Evolutionary conservation across 2,797 vertebrate genomes (phyloP), one percentile per base, ranked within the genome.

Genomic region (Philypnodon macrostomus): DNA sequence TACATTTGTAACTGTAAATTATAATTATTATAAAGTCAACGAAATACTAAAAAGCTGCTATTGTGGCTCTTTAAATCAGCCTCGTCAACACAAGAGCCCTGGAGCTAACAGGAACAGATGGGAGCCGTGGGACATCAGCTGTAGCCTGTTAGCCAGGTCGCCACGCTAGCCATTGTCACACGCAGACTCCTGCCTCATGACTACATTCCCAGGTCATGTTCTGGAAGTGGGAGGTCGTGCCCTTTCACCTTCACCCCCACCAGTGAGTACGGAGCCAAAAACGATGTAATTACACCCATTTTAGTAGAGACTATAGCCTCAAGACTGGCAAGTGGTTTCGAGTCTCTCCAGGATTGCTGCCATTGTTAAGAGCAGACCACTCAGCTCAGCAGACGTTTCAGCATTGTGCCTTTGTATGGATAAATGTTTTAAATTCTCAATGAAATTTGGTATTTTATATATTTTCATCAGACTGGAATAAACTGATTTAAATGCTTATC

Each of bases 221-320:
- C 75, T 84, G 83, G 83, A 85, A 83, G 67, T 70, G 66, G 46
- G 35, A 54, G 81, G 80, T 84, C 81, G 23, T 53, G 66, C 48
- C 67, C 81, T 65, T 73, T 77, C 76, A 75, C 75, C 75, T 75
- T 42, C 58, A 71, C 42, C 62, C 66, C 68, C 41, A 54, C 68
- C 62, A 27, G 23, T 31, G 70, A 78, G 59, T 80, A 63, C 73
- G 68, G 52, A 81, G 62, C 66, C 63, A 68, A 85, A 83, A 79
- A 70, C 59, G 56, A 84, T 81, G 78, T 86, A 87, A 90, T 90
- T 88, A 86, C 77, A 73, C 53, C 73, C 80, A 79, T 75, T 73
- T 76, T 59, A 70, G 60, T 52, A 4, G 47, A 47, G 64, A 66
- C 52, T 45, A 41, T 26, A 48, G 67, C 58, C 39, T 12, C 13